Percentiles rank a stretch among this genome's conserved stretches.
Conservation (phyloP, 2,113 vertebrate genomes). For the Vanacampus margaritifer region DNA sequence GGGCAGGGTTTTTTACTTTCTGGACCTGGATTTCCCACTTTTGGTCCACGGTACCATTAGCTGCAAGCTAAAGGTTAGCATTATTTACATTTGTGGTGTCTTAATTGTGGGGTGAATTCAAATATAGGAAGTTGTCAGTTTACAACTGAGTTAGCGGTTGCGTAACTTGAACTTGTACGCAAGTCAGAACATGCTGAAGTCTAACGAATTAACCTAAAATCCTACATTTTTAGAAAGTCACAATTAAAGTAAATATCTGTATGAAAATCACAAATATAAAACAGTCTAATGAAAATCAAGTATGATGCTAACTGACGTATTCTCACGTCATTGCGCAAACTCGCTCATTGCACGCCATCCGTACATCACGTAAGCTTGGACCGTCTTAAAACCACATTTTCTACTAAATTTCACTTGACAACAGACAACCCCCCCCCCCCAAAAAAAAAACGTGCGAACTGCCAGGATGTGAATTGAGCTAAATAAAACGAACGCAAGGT, state of each 20-base stretch:
- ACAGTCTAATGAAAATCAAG: too few relatives aligned
- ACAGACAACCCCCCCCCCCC: neutral
- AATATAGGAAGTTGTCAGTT: too few relatives aligned
- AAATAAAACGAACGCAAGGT: conserved; percentile 9
- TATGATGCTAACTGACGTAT: too few relatives aligned
- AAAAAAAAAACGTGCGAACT: neutral
- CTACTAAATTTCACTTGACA: neutral
- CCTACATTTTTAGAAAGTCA: neutral
- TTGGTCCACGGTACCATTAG: neutral
- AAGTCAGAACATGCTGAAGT: neutral
- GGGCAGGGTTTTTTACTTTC: too few relatives aligned
- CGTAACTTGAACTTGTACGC: neutral
- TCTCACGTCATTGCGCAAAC: too few relatives aligned
- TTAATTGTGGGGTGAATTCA: too few relatives aligned
- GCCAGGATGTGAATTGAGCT: neutral
- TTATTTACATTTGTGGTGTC: too few relatives aligned
- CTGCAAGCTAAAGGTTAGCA: neutral
- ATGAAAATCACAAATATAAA: too few relatives aligned
- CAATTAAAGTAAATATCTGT: neutral
- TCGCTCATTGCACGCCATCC: neutral
- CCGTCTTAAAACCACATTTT: neutral
- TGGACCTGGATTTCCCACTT: too few relatives aligned
- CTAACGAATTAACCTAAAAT: neutral
- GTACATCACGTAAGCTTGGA: neutral
- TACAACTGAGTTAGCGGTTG: too few relatives aligned